Percentiles rank a stretch among this genome's conserved stretches.
These are phyloP conservation scores for Polyploca ridens DNA, from an alignment of 2,888 invertebrate species.

Conservation along the genomic window DNA sequence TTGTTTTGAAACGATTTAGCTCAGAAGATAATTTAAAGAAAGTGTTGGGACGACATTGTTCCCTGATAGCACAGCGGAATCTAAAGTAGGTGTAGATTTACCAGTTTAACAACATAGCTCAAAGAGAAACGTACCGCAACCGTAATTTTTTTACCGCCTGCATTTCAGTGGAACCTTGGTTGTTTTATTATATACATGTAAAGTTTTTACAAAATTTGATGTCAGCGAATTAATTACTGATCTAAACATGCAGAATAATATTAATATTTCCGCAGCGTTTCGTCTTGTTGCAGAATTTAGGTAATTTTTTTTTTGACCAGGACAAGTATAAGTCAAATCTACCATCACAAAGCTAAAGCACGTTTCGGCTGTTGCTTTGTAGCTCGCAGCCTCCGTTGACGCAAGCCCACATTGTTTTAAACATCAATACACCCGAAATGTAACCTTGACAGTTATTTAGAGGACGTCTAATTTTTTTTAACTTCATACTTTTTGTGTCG, in stretches of 20 bases:
- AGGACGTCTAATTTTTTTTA: slow-evolving; percentile 64
- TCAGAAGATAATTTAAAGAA: slow-evolving; percentile 28
- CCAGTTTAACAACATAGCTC: no score
- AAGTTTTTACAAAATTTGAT: no score
- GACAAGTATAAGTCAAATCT: slow-evolving; percentile 57
- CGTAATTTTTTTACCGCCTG: no score
- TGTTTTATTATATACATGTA: background rate
- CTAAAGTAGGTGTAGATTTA: no score
- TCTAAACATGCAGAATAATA: slow-evolving; percentile 29
- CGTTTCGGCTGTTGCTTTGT: slow-evolving; percentile 33
- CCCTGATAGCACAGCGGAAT: slow-evolving; percentile 26
- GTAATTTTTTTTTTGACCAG: slow-evolving; percentile 38
- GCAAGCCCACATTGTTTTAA: slow-evolving; percentile 58
- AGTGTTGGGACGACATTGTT: slow-evolving; percentile 40
- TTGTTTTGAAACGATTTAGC: slow-evolving; percentile 15
- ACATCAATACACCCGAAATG: slow-evolving; percentile 48
- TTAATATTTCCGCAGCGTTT: slow-evolving; percentile 6
- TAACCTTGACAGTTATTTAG: slow-evolving; percentile 59
- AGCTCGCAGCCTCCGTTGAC: slow-evolving; percentile 40
- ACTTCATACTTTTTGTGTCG: slow-evolving; percentile 65
- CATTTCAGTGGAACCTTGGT: background rate
- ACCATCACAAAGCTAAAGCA: slow-evolving; percentile 53
- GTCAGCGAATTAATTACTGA: slow-evolving; percentile 6
- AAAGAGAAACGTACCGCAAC: no score
- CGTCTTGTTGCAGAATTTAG: slow-evolving; percentile 14